phyloP scores from a whole-genome alignment of 2,797 vertebrate species.

The Enteromius anoplus region DNA sequence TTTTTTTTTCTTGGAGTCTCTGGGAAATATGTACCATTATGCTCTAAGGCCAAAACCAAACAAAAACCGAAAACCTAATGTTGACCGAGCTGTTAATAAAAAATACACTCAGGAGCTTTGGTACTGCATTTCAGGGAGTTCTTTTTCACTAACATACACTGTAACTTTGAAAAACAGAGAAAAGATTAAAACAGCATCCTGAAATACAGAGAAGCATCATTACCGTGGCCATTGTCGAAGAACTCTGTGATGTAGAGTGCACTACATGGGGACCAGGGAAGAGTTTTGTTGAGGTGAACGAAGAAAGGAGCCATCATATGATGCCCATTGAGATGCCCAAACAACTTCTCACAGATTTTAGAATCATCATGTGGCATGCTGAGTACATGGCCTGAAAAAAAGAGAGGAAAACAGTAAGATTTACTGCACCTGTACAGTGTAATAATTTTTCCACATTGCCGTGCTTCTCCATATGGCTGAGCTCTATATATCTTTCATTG shows the following conservation, averaged over 20 bases:
- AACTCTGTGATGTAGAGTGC: conserved; percentile 93
- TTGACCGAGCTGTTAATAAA: conserved; percentile 47
- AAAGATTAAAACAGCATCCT: not conserved
- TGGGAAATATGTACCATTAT: conserved; percentile 33
- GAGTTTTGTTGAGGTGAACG: conserved; percentile 85
- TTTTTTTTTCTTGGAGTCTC: conserved; percentile 33
- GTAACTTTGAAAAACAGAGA: not conserved
- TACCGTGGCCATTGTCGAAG: conserved; percentile 93
- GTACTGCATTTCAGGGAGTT: not conserved
- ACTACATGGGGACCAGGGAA: conserved; percentile 96
- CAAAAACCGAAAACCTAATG: conserved; percentile 50
- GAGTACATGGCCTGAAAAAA: conserved; percentile 88
- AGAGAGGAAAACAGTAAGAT: not conserved
- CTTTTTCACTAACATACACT: not conserved
- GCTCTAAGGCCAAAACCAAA: conserved; percentile 47
- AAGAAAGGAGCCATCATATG: conserved; percentile 93
- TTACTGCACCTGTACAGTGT: conserved; percentile 11
- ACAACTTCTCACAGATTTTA: conserved; percentile 86
- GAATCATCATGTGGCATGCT: conserved; percentile 98
- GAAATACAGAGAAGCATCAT: conserved; percentile 53
- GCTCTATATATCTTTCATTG: not conserved
- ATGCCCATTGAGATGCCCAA: conserved; percentile 84
- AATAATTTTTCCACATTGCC: not conserved
- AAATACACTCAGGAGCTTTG: conserved; percentile 29
- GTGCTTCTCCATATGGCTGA: conserved; percentile 8